phyloP scores from a whole-genome alignment of 2,113 vertebrate genomes.

The Formicarius rufipectus region DNA sequence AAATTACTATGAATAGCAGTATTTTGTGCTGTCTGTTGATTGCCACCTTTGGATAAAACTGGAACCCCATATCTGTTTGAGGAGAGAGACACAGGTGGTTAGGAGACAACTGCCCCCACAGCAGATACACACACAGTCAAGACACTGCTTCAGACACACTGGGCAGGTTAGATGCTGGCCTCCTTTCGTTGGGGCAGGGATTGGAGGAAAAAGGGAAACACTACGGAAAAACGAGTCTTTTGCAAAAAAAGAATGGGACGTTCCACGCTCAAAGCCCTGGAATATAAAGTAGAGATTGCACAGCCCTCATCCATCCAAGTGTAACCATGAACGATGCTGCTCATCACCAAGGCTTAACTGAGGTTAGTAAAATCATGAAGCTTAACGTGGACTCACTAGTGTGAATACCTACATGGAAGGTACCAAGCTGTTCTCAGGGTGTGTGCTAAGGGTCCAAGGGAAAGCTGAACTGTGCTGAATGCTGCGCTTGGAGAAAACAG shows the following conservation, averaged over 20 bases:
- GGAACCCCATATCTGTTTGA: not conserved
- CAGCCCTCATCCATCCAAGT: not conserved
- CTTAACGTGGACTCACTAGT: not conserved
- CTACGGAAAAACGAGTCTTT: not conserved
- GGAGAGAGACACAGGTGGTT: not conserved
- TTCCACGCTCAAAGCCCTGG: not conserved
- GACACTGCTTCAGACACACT: not conserved
- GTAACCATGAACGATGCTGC: not conserved
- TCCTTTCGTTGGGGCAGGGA: not conserved
- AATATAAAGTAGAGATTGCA: not conserved
- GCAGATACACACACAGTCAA: rapidly evolving
- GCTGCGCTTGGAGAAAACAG: rapidly evolving
- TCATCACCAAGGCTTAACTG: not conserved
- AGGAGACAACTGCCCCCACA: not conserved
- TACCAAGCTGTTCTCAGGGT: not conserved
- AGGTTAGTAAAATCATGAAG: not conserved
- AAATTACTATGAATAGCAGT: rapidly evolving
- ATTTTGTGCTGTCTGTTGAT: not conserved
- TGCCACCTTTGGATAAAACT: not conserved
- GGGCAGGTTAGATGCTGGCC: not conserved
- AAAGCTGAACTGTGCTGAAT: not conserved
- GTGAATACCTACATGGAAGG: not conserved
- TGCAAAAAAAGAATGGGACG: not conserved
- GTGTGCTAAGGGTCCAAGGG: not conserved
- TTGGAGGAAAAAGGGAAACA: not conserved